Percentiles rank a stretch among this genome's conserved stretches.
These are phyloP conservation scores for Nesometra sesokonis DNA, from an alignment of 35 echinoderm and acorn worm genomes.

Conservation along the genomic window DNA sequence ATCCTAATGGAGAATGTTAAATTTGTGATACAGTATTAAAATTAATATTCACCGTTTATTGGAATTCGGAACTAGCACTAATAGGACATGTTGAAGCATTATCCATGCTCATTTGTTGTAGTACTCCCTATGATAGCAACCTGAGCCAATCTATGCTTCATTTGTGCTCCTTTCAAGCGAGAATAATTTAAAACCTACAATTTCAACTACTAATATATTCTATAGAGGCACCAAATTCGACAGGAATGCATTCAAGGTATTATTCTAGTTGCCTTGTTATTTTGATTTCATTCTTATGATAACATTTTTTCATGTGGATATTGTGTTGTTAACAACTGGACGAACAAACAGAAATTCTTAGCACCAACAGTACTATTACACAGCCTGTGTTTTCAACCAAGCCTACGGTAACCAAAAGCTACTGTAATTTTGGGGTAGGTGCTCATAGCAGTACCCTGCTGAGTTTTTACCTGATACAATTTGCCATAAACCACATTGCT, in stretches of 20 bases:
- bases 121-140: neutral
- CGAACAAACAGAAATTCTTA: no score
- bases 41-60: neutral
- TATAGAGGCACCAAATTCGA: neutral
- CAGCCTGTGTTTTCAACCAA: no score
- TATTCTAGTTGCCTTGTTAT: neutral
- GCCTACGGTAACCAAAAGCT: neutral
- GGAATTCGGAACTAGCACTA: neutral
- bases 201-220: neutral
- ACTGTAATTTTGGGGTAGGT: neutral
- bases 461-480: neutral
- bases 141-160: neutral
- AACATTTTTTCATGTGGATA: neutral
- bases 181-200: neutral
- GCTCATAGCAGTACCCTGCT: neutral
- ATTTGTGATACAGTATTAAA: no score
- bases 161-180: neutral
- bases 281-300: neutral
- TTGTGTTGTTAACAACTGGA: no score
- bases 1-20: no score
- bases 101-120: neutral
- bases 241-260: neutral
- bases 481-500: neutral
- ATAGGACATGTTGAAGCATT: neutral
- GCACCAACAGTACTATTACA: no score